A percentile compares a stretch with the other conserved stretches of the same genome.
Evolutionary conservation across 1,140 invertebrate species (phyloP).

Genomic region (Daktulosphaira vitifoliae): DNA sequence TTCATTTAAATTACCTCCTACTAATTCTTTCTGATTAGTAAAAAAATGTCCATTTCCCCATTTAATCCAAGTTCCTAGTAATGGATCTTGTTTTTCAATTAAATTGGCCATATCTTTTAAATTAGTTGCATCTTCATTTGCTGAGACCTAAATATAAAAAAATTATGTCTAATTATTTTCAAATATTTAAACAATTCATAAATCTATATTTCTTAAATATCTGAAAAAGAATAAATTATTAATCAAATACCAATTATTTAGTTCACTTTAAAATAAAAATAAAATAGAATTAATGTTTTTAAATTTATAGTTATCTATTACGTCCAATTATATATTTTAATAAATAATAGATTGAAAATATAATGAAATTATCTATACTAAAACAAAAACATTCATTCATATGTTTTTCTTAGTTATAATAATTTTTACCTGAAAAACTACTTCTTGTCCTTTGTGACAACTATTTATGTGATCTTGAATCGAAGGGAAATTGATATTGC

Average conservation of each 20-base stretch:
- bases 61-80: conserved; percentile 11
- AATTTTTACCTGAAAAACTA: conserved; percentile 8
- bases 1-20: neutral
- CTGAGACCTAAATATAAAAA: neutral
- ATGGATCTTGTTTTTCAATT: neutral
- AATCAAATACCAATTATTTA: no score
- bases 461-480: conserved; percentile 11
- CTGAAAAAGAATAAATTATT: no score
- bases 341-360: no score
- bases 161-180: neutral
- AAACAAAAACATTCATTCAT: no score
- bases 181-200: no score
- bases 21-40: conserved; percentile 2
- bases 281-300: no score
- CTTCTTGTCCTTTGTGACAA: conserved; percentile 23
- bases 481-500: conserved; percentile 25
- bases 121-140: neutral
- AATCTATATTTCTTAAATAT: no score
- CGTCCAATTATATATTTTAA: no score
- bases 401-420: no score
- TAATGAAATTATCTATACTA: no score
- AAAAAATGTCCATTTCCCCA: conserved; percentile 19
- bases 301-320: no score
- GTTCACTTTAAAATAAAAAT: no score
- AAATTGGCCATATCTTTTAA: neutral